Conservation (phyloP, 2,888 invertebrate species). For the Zhengitettix transpicula region DNA sequence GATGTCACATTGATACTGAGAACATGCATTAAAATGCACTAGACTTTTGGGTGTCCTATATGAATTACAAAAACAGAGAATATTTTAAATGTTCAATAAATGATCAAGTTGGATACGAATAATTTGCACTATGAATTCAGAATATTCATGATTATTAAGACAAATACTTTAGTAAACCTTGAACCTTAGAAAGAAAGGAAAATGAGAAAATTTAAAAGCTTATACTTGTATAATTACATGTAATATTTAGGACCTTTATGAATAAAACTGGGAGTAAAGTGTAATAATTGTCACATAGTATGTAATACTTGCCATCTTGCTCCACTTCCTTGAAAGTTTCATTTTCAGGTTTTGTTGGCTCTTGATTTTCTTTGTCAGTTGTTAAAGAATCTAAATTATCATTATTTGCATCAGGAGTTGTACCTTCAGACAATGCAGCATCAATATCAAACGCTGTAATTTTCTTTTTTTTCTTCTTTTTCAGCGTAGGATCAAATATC, state of each 20-base stretch:
- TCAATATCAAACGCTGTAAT: constrained; percentile 88
- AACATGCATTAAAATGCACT: too few species aligned
- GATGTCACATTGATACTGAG: too few species aligned
- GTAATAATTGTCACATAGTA: not conserved
- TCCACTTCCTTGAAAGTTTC: constrained; percentile 26
- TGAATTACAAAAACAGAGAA: too few species aligned
- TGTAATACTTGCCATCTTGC: constrained; percentile 32
- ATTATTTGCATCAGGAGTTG: constrained; percentile 32
- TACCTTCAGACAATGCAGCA: constrained; percentile 53
- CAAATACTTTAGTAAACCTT: too few species aligned
- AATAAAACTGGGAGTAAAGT: not conserved
- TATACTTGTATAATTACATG: not conserved
- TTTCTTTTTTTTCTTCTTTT: constrained; percentile 91
- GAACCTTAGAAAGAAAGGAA: too few species aligned
- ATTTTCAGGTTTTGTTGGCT: constrained; percentile 39
- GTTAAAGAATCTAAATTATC: constrained; percentile 39
- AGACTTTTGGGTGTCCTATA: too few species aligned
- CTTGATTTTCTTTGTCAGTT: constrained; percentile 32
- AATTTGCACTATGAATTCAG: too few species aligned
- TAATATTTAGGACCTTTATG: not conserved
- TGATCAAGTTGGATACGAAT: too few species aligned
- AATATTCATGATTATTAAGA: too few species aligned
- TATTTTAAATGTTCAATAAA: too few species aligned
- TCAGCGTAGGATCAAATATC: constrained; percentile 75
- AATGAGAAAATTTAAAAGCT: too few species aligned